Conservation (phyloP, 2,797 vertebrate genomes). For the Paramormyrops hopkinsi region DNA sequence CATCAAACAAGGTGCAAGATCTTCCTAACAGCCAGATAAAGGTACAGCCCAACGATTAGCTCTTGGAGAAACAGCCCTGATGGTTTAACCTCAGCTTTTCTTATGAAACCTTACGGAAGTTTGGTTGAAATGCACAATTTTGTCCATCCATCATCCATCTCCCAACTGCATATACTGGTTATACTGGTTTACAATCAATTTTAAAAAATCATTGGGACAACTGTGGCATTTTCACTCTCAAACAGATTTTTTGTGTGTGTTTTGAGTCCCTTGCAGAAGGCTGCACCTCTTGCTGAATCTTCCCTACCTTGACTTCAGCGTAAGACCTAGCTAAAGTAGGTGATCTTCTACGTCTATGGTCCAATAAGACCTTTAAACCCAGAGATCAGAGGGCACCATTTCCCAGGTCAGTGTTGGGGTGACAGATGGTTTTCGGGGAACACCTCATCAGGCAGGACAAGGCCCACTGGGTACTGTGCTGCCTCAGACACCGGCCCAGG, state of each 20-base stretch:
- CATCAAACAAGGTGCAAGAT: neutral
- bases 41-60: neutral
- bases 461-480: neutral
- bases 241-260: neutral
- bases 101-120: neutral
- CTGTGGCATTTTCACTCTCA: neutral
- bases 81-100: neutral
- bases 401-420: neutral
- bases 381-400: neutral
- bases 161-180: neutral
- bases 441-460: neutral
- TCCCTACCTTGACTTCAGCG: neutral
- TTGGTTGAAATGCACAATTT: neutral
- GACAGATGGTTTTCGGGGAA: neutral
- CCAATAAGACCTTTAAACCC: neutral
- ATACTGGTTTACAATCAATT: neutral
- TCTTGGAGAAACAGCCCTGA: neutral
- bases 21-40: neutral
- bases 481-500: neutral
- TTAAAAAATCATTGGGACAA: neutral
- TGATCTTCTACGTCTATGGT: neutral
- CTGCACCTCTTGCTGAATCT: neutral
- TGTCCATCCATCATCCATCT: neutral
- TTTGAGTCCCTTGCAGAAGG: neutral
- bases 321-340: neutral